Evolutionary conservation across 2,888 invertebrate species (phyloP), one percentile per base, ranked within the genome.

Genomic region (Orthonevra nobilis): DNA sequence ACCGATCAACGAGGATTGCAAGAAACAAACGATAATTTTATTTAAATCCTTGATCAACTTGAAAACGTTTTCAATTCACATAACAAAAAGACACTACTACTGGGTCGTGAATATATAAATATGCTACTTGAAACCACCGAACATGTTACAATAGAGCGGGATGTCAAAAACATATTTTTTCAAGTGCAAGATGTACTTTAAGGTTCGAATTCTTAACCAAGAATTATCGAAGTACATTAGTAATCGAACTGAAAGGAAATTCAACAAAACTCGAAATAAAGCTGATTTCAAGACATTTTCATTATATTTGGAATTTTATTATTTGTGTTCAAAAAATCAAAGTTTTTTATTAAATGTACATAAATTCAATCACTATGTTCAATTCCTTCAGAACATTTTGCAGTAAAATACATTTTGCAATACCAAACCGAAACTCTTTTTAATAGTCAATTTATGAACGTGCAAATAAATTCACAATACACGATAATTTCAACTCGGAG

Each of bases 181-280:
- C 5, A 17, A 19, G 5, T 38, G 38, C 6, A 36, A 36, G 6
- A 7, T 17, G 36, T 36, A 15, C 12, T 15, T 36, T 36, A 17
- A 36, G 15, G 15, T 36, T 10, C 5, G 15, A 36, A 36, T 36
- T 4, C 15, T 36, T 0, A 36, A 36, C 7, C 7, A 14, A 15
- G 6, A 36, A 36, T 15, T 14, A 15, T 15, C 14, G 14, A 7
- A 12, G 15, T 15, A 36, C 9, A 15, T 17, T 15, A 36, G 14
- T n/a, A n/a, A n/a, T 14, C 15, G 2, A 0, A 36, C 14, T 1
- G 6, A 36, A 14, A 12, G 14, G 6, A 36, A 36, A 36, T 2
- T 36, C 7, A 36, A 81, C 82, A 77, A 84, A 81, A 85, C 84
- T 84, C 83, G 84, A 84, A 85, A 85, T 84, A 84, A 83, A 23